phyloP scores from a whole-genome alignment of 2,113 vertebrate genomes.

The Phylloscopus whistleri region DNA sequence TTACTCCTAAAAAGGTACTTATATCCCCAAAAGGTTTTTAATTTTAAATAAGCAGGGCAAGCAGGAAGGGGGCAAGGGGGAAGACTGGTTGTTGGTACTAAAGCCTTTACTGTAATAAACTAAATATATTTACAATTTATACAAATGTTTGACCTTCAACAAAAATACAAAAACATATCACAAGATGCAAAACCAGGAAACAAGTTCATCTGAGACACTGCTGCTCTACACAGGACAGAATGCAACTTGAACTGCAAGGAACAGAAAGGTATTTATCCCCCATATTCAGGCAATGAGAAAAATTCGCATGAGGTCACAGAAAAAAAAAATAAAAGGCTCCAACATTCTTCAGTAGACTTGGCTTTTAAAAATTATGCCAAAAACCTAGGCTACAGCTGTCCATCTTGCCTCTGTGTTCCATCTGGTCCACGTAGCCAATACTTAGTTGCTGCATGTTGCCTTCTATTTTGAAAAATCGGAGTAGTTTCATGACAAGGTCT shows the following conservation, averaged over 20 bases:
- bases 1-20: conserved; percentile 62
- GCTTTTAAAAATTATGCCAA: conserved; percentile 27
- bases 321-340: conserved; percentile 39
- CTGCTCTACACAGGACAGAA: conserved; percentile 72
- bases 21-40: conserved; percentile 53
- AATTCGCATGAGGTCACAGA: conserved; percentile 63
- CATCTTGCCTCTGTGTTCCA: conserved; percentile 11
- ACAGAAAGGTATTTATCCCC: conserved; percentile 68
- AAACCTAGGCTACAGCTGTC: conserved; percentile 53
- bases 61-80: background rate
- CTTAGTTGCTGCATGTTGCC: conserved; percentile 22
- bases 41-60: conserved; percentile 52
- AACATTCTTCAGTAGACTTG: conserved; percentile 60
- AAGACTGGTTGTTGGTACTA: conserved; percentile 85
- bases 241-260: conserved; percentile 67
- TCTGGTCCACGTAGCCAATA: conserved; percentile 50
- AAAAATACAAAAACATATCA: conserved; percentile 82
- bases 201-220: conserved; percentile 73
- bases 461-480: conserved; percentile 59
- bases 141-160: conserved; percentile 88
- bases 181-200: conserved; percentile 78
- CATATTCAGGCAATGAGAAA: conserved; percentile 62
- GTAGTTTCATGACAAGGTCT: conserved; percentile 60
- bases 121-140: conserved; percentile 95
- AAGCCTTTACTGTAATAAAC: conserved; percentile 94